These are phyloP conservation scores for Pelosia muscerda DNA, from an alignment of 2,888 invertebrate genomes.

Conservation along the genomic window DNA sequence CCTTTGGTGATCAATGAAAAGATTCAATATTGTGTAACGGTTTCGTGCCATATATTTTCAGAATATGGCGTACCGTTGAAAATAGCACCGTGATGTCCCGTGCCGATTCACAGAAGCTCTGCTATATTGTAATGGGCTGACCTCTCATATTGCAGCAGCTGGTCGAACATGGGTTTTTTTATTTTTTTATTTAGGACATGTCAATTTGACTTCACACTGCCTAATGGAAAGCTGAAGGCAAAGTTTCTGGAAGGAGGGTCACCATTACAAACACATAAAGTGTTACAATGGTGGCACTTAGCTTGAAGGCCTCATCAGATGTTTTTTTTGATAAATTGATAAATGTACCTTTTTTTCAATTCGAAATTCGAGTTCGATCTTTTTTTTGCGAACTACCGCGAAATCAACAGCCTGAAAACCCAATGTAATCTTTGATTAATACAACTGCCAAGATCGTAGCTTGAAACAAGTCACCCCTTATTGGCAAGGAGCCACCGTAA, in stretches of 20 bases:
- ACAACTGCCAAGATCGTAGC: slow-evolving; percentile 13
- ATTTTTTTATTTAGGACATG: no score
- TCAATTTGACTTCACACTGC: no score
- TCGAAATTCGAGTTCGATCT: background rate
- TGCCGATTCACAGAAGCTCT: background rate
- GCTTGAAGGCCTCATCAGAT: no score
- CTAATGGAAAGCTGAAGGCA: no score
- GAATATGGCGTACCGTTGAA: background rate
- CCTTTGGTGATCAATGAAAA: background rate
- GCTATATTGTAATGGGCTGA: background rate
- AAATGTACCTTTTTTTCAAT: background rate
- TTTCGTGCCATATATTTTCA: background rate
- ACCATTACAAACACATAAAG: no score
- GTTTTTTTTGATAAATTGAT: no score
- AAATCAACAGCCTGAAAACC: slow-evolving; percentile 14
- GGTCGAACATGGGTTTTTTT: no score
- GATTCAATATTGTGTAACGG: background rate
- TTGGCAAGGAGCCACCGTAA: slow-evolving; percentile 20
- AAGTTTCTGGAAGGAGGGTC: no score
- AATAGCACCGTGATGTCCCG: background rate
- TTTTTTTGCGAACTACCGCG: background rate
- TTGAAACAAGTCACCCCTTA: slow-evolving; percentile 13
- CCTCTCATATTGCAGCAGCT: background rate
- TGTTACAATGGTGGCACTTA: no score
- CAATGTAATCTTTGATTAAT: slow-evolving; percentile 20